These are phyloP conservation scores for Silurus glanis DNA, from an alignment of 2,113 vertebrate genomes.

Conservation along the genomic window DNA sequence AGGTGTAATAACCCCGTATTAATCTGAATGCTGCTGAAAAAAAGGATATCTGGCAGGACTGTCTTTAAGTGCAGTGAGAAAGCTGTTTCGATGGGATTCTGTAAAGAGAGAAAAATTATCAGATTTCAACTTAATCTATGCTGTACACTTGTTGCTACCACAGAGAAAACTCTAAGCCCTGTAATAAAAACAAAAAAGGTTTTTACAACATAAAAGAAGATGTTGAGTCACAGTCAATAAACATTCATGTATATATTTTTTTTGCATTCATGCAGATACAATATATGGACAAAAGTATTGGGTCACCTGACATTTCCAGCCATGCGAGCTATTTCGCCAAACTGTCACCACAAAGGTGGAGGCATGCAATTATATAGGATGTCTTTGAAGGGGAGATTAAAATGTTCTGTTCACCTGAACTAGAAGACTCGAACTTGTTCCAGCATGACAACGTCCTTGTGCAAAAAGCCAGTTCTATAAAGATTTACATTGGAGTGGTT, in stretches of 20 bases:
- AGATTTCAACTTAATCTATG: background rate
- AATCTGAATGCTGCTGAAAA: too few relatives aligned
- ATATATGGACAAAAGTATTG: too few relatives aligned
- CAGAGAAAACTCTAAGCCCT: background rate
- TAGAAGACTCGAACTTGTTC: too few relatives aligned
- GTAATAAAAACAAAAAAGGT: background rate
- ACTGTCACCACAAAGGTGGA: too few relatives aligned
- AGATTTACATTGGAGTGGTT: too few relatives aligned
- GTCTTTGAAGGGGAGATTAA: too few relatives aligned
- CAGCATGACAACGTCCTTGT: too few relatives aligned
- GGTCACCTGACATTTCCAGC: too few relatives aligned
- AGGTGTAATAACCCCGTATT: background rate
- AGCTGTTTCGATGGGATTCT: slow-evolving; percentile 85
- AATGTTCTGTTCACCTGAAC: too few relatives aligned
- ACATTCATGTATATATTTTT: background rate
- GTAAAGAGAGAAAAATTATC: slow-evolving; percentile 61
- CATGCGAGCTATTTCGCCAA: too few relatives aligned
- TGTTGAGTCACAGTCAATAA: background rate
- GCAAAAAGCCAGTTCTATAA: too few relatives aligned
- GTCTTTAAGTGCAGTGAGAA: slow-evolving; percentile 91
- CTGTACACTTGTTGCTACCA: background rate
- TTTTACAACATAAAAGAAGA: background rate
- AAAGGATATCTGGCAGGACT: slow-evolving; percentile 99
- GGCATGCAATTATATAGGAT: too few relatives aligned
- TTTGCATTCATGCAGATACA: background rate